Evolutionary conservation across 2,113 vertebrate genomes (phyloP), one percentile per base, ranked within the genome.

Genomic region (Falcunculus frontatus): DNA sequence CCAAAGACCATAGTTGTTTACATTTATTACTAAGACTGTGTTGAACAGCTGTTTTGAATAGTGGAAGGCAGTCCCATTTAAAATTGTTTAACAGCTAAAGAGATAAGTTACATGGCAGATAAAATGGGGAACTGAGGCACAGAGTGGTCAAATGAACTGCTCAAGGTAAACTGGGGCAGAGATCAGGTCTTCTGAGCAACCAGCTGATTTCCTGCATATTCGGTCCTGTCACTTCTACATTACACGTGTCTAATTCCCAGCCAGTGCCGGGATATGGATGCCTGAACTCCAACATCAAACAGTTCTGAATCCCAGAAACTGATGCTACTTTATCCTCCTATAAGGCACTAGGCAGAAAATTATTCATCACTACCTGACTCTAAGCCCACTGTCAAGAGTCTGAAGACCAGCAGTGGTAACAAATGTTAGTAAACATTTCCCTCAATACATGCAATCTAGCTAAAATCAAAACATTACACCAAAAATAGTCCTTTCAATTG

Each of bases 51-150:
- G n/a, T 17, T 74, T 55, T 29, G 21, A 78, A 82, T 15, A 83
- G 29, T 8, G 10, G 74, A 39, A 72, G 32, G 75, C 42, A 83
- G 75, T 26, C 27, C 16, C 44, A 39, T 42, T 80, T 73, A 35
- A 63, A 85, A 70, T 12, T 57, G 37, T 73, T 89, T 42, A 70
- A 64, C 23, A 59, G 27, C 62, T 94, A 35, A 78, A 77, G 11
- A 80, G 13, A 0, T n/a, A 79, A 53, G 15, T 44, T 64, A 33
- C 14, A 4, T 0, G 1, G 17, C 30, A 76, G 19, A n/a, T 59
- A 56, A 74, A 76, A 85, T 12, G 30, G 39, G 72, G 90, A 94
- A 83, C 30, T 44, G 57, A 94, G 33, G 74, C 37, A 79, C 14
- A 23, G 59, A 47, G 46, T 16, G 75, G 62, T 26, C 35, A 85